A percentile compares a stretch with the other conserved stretches of the same genome.
phyloP scores from a whole-genome alignment of 1,140 invertebrate species.

The Meloidogyne exigua region DNA sequence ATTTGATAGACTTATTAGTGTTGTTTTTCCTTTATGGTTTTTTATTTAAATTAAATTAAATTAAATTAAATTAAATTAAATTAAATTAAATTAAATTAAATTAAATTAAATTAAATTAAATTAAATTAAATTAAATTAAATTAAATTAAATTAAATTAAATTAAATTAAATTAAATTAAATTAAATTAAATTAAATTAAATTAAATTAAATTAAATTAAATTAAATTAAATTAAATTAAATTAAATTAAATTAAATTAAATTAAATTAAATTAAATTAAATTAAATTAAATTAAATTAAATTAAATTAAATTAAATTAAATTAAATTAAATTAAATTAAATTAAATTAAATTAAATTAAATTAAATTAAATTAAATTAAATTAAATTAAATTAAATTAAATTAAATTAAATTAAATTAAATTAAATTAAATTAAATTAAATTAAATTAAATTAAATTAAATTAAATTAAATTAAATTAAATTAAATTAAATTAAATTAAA shows the following conservation, averaged over 20 bases:
- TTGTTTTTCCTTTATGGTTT: conserved; percentile 12
- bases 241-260: background rate
- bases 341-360: background rate
- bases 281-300: background rate
- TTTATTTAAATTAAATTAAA: background rate
- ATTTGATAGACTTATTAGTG: conserved; percentile 16
- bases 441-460: background rate
- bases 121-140: background rate
- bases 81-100: background rate
- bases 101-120: background rate
- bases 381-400: background rate
- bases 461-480: background rate
- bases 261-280: background rate
- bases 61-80: background rate
- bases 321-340: background rate
- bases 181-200: background rate
- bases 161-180: background rate
- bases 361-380: background rate
- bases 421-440: background rate
- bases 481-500: background rate
- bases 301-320: background rate
- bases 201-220: background rate
- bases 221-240: background rate
- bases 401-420: background rate
- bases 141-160: background rate